Base-by-base conservation (phyloP, 2,888 invertebrate genomes). In the Hirtodrosophila duncani region DNA sequence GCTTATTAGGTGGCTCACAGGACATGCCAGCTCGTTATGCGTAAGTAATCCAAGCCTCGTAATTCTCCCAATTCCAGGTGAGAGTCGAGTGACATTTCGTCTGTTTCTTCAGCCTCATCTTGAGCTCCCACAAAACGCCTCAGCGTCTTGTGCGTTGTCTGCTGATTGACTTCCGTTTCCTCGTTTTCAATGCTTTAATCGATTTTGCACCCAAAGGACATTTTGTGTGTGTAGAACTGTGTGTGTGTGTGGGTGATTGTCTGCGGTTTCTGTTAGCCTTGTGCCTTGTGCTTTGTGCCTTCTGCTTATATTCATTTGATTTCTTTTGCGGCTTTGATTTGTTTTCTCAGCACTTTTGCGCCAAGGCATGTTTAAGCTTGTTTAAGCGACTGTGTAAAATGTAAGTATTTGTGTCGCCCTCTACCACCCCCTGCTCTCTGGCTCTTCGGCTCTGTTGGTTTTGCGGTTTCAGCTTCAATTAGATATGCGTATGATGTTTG, bases 121-220 rank as follows among this genome's bases (percentile, higher is more conserved):
- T 13, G 11, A n/a, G 8, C 37, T 11, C 26, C 9, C 24, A 5
- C 30, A 5, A 14, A 7, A 20, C 8, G 8, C 30, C 16, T 5
- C 18, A 17, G 10, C 23, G 16, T 36, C 30, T 27, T 33, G 9
- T 23, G 37, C 61, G 41, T 67, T 36, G 55, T 39, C 74, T 52
- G 59, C 72, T 83, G 83, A 82, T 83, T 82, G 82, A 83, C 83
- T 83, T 83, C 82, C 83, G 79, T 60, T 66, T 55, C 43, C 58
- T 23, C 20, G 43, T 49, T 52, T 60, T 55, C 65, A 62, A 49
- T 62, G 79, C 63, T 67, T 81, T 83, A 83, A 84, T 83, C 84
- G 84, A 83, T 83, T 83, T 80, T 80, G 62, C 70, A 77, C 83
- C 82, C 84, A 77, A 78, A 83, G 81, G 81, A 84, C 81, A 77